Percentiles rank a stretch among this genome's conserved stretches.
Conservation (phyloP, 2,888 invertebrate genomes). For the Atherix ibis region DNA sequence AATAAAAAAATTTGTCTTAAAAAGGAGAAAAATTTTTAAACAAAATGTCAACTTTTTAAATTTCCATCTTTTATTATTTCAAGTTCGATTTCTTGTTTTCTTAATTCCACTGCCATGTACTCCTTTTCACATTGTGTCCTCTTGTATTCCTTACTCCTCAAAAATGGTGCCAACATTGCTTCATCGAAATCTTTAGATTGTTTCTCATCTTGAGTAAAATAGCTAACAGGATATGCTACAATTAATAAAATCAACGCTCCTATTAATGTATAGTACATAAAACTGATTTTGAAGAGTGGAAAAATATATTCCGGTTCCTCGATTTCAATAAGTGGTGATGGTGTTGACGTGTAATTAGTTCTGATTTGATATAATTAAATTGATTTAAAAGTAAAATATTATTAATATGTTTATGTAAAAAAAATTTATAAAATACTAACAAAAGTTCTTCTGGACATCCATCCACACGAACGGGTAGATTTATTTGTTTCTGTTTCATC, state of each 20-base stretch:
- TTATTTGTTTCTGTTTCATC: conserved; percentile 25
- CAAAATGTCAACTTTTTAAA: too few relatives aligned
- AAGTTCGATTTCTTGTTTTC: too few relatives aligned
- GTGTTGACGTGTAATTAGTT: background rate
- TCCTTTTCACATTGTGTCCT: too few relatives aligned
- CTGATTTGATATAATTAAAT: background rate
- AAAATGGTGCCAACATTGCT: background rate
- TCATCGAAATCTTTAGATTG: too few relatives aligned
- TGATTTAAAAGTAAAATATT: background rate
- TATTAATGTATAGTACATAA: conserved; percentile 50
- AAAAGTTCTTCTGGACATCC: background rate
- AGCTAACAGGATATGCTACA: conserved; percentile 45
- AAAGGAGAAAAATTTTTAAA: too few relatives aligned
- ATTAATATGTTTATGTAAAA: conserved; percentile 1
- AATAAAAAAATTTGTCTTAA: too few relatives aligned
- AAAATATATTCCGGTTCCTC: conserved; percentile 7
- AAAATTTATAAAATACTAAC: background rate
- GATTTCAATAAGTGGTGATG: conserved; percentile 3
- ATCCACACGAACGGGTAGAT: too few relatives aligned
- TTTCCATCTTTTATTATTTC: too few relatives aligned
- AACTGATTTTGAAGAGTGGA: conserved; percentile 41
- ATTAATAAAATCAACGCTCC: conserved; percentile 43
- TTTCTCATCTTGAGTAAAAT: conserved; percentile 29
- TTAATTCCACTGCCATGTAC: too few relatives aligned
- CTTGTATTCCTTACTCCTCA: background rate